These are phyloP conservation scores for Tryphoninae sp. DNA, from an alignment of 2,888 invertebrate genomes.

Conservation along the genomic window DNA sequence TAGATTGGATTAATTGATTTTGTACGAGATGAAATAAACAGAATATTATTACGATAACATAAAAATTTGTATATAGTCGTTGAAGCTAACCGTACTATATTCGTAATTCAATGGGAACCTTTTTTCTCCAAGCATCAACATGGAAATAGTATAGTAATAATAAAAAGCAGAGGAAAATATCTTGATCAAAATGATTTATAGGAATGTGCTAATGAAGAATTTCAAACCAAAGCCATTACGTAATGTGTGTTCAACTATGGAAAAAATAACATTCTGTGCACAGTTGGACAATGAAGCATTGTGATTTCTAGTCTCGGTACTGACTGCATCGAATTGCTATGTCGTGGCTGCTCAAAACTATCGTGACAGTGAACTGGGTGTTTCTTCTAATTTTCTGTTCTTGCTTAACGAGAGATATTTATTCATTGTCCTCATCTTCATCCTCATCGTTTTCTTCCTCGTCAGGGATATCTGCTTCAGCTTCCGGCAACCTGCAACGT, in stretches of 20 bases:
- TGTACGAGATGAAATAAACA: no score
- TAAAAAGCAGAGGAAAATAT: slow-evolving; percentile 5
- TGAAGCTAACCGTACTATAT: no score
- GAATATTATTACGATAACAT: no score
- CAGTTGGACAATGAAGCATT: background rate
- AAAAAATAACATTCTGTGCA: background rate
- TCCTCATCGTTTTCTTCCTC: background rate
- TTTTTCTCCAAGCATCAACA: background rate
- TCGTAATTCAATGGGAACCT: no score
- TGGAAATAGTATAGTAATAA: background rate
- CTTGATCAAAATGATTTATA: slow-evolving; percentile 15
- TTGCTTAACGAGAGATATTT: background rate
- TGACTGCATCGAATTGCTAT: background rate
- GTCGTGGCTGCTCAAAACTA: background rate
- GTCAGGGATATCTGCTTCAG: background rate
- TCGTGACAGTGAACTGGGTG: background rate
- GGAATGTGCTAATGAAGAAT: background rate
- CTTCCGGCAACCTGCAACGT: background rate
- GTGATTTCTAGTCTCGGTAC: background rate
- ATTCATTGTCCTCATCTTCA: background rate
- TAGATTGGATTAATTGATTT: no score
- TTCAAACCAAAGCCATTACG: background rate
- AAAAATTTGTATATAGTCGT: no score
- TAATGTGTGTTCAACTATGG: slow-evolving; percentile 6
- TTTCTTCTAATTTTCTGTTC: background rate